Conservation (phyloP, 2,888 invertebrate species). For the Smittia aterrima region DNA sequence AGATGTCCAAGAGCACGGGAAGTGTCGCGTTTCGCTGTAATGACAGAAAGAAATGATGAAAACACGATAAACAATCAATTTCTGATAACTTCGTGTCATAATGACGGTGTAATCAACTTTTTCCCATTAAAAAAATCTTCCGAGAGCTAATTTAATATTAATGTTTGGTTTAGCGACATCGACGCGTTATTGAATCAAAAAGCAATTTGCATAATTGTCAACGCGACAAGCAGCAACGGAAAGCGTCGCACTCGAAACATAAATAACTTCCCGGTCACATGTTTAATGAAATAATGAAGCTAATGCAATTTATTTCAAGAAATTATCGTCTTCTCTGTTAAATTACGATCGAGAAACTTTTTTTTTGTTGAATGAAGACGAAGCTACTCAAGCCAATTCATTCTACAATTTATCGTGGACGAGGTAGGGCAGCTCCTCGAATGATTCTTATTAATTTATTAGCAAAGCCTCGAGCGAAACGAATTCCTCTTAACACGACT, state of each 20-base stretch:
- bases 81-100: constrained; percentile 35
- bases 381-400: constrained; percentile 9
- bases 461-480: neutral
- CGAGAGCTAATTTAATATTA: neutral
- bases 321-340: constrained; percentile 17
- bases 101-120: constrained; percentile 34
- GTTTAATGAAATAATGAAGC: neutral
- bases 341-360: constrained; percentile 10
- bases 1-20: too few relatives aligned
- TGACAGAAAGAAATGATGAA: neutral
- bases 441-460: constrained; percentile 7
- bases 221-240: neutral
- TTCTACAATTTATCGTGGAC: neutral
- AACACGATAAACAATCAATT: constrained; percentile 27
- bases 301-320: neutral
- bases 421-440: neutral
- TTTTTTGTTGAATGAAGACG: neutral
- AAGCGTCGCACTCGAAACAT: neutral
- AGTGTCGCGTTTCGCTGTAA: neutral
- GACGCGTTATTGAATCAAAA: neutral
- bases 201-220: constrained; percentile 30
- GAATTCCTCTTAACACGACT: neutral
- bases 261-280: neutral
- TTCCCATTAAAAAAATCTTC: constrained; percentile 1
- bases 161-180: neutral